Base-by-base conservation (phyloP, 1,140 invertebrate species). In the Lanistes nyassanus region DNA sequence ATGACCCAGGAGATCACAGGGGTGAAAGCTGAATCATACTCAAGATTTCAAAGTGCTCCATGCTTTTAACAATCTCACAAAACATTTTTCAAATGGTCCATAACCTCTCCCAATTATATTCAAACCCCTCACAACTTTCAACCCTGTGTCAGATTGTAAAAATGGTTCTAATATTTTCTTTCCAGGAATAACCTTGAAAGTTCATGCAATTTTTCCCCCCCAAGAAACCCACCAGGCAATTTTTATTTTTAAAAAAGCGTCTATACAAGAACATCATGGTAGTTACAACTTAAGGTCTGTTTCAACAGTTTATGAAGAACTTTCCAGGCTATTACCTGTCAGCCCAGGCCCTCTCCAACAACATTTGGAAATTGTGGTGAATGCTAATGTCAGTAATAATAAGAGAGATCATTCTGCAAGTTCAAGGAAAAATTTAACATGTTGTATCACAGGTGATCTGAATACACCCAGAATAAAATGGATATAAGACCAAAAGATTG, bases 321-420 rank as follows among this genome's bases (percentile, higher is more conserved):
- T 79, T 79, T 75, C 75, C 74, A 79, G 77, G 75, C 72, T 79
- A 79, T 75, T 75, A 79, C 77, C 77, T 79, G 77, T 75, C 77
- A 79, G 77, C 77, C 77, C 77, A 79, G 77, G 77, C 77, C 77
- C 77, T 79, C 77, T 79, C 77, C 77, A 79, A 79, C 74, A 79
- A 79, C 77, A 73, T 58, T 72, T 70, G 56, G 56, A 72, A 60
- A n/a, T 72, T 72, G 70, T 60, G 70, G 70, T 72, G 70, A 72
- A 72, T 72, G 70, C 70, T 72, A 72, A 72, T 72, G 70, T 72
- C 60, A 29, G 31, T 47, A 47, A 47, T 16, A 47, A 16, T 16
- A 60, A 42, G 11, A 72, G 70, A 72, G 56, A 72, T 60, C 70
- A 72, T 72, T 72, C 70, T 56, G 60, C 9, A 60, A 31, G 3